Evolutionary conservation across 1,140 invertebrate species (phyloP).

Genomic region (Battus philenor): DNA sequence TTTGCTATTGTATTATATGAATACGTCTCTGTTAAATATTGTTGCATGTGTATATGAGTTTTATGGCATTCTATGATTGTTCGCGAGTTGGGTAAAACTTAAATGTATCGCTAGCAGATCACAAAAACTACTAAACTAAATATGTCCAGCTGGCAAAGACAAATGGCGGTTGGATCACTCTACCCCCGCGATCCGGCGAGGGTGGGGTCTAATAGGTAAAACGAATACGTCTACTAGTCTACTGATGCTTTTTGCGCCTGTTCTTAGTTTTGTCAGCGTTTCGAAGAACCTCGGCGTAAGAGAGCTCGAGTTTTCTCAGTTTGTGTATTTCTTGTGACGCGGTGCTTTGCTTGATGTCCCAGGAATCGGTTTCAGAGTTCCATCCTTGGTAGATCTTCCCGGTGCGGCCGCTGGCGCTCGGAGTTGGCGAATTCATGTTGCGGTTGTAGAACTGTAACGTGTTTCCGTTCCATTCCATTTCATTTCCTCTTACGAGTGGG

Average conservation of each 20-base stretch:
- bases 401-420: conserved; percentile 68
- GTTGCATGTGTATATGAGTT: conserved; percentile 29
- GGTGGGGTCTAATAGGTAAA: conserved; percentile 57
- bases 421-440: conserved; percentile 74
- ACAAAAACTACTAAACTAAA: conserved; percentile 65
- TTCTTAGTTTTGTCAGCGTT: conserved; percentile 78
- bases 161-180: conserved; percentile 68
- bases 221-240: conserved; percentile 33
- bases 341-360: conserved; percentile 82
- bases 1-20: conserved; percentile 13
- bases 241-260: conserved; percentile 72
- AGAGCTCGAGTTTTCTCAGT: conserved; percentile 86
- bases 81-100: conserved; percentile 52
- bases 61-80: conserved; percentile 64
- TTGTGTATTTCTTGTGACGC: conserved; percentile 88
- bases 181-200: conserved; percentile 43
- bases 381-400: conserved; percentile 70
- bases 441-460: conserved; percentile 81
- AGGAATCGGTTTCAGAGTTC: conserved; percentile 71
- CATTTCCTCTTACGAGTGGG: conserved; percentile 50
- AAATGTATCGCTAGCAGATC: conserved; percentile 68
- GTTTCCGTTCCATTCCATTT: conserved; percentile 79
- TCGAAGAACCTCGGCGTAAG: conserved; percentile 88
- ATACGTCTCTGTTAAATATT: conserved; percentile 18
- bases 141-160: conserved; percentile 71